Evolutionary conservation across 2,888 invertebrate genomes (phyloP), one percentile per base, ranked within the genome.

Genomic region (Hydropsyche betteni): DNA sequence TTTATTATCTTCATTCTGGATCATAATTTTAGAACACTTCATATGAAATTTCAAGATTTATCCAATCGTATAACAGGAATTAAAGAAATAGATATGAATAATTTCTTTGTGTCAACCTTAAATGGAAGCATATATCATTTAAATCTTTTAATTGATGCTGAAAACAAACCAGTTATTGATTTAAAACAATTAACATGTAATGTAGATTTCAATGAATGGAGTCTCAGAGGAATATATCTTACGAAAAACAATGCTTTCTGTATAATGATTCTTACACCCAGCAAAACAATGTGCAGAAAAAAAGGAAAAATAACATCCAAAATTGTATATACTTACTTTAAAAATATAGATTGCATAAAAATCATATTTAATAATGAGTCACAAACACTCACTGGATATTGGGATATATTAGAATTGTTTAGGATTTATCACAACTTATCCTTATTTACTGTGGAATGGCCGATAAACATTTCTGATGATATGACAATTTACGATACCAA

Each of bases 31-130:
- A 2, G 36, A 34, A 5, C 10, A n/a, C n/a, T 64, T 12, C 12
- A n/a, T 8, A 64, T 6, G n/a, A 36, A 12, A 36, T 36, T 64
- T n/a, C 3, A 36, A 8, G 34, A 64, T 64, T 36, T 64, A 34
- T 33, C n/a, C n/a, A 64, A 64, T 64, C 34, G 36, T 34, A 36
- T 64, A 64, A 64, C 64, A 24, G 36, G 64, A n/a, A 36, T 64
- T 36, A 8, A 33, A 0, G 12, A 36, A 36, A 34, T 36, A 34
- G 8, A 34, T 12, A 34, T 5, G 2, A 36, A 64, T 36, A 34
- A 64, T 36, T 64, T 64, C 34, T 6, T 36, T 33, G 34, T 64
- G 24, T 64, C 64, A 10, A 64, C 64, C 3, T 36, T 64, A 12
- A 64, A 3, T 8, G 64, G 64, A 12, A 64, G 6, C 5, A 36